Base-by-base conservation (phyloP, 2,113 vertebrate species). In the Neolamprologus tretocephalus region DNA sequence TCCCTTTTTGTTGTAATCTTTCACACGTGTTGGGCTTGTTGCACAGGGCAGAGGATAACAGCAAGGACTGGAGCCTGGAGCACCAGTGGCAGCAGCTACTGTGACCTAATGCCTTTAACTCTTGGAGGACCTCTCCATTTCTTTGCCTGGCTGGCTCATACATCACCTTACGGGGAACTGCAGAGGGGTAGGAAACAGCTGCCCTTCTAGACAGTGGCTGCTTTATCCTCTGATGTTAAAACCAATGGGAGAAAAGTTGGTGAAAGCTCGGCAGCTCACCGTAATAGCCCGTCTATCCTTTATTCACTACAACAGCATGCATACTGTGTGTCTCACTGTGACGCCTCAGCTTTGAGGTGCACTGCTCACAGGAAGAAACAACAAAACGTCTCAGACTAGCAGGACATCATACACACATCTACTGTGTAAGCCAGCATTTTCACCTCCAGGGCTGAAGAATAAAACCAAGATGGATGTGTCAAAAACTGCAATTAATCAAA, bases 31-130 rank as follows among this genome's bases (percentile, higher is more conserved):
- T 86, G 83, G 81, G 68, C 81, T 80, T 28, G 79, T 85, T 12
- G 89, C 83, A 87, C 58, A 42, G 88, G 80, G 83, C 66, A 57
- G 49, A 53, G 89, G 84, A 82, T 68, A 82, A 86, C 53, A 51
- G 91, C 16, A 6, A 51, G 35, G 40, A 80, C 17, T 42, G 3
- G 31, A 13, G 87, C 82, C 89, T 37, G 87, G 63, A 89, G 37
- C 78, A 11, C 17, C 40, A 42, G 84, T 55, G 78, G 84, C 6
- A 68, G 92, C 82, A 84, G 90, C 94, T 89, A 82, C 90, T 83
- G 89, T 89, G 94, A 94, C 92, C 92, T 58, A 57, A 73, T 45
- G 85, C 88, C 80, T 92, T 93, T 82, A 91, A 89, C 90, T 93
- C 73, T 89, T 85, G 89, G 86, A 92, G 89, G 86, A 92, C 88